Evolutionary conservation across 37 sponge, comb jelly and placozoan species (phyloP).

Genomic region (Haliclona indistincta): DNA sequence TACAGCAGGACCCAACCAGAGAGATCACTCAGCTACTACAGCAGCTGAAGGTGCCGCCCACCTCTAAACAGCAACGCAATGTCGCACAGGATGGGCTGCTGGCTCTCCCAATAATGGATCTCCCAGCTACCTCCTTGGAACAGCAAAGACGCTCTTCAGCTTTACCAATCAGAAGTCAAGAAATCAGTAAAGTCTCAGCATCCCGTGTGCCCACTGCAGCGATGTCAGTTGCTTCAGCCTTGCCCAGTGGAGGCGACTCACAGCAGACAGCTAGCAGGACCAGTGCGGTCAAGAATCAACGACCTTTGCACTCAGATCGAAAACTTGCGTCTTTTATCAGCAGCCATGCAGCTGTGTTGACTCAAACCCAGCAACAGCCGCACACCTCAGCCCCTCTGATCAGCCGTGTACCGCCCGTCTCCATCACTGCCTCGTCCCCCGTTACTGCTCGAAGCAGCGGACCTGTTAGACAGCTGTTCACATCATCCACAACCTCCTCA

Average conservation of each 20-base stretch:
- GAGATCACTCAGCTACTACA: conserved; percentile 28
- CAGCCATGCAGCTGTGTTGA: neutral
- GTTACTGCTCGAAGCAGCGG: neutral
- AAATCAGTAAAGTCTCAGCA: neutral
- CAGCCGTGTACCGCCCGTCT: neutral
- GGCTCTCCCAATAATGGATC: neutral
- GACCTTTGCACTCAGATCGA: neutral
- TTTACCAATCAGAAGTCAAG: conserved; percentile 16
- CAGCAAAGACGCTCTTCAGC: neutral
- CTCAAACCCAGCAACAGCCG: neutral
- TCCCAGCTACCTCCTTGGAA: neutral
- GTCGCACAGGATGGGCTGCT: neutral
- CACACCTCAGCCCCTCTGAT: neutral
- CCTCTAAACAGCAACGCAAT: neutral
- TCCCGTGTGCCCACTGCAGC: neutral
- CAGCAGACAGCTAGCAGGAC: no score
- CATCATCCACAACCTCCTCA: neutral
- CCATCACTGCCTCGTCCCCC: neutral
- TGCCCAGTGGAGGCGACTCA: neutral
- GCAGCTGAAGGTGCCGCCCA: neutral
- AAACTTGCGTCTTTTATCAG: neutral
- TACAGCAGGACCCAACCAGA: conserved; percentile 42
- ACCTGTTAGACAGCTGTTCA: conserved; percentile 18
- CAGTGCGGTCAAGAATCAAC: neutral
- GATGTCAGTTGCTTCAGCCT: neutral